These are phyloP conservation scores for Pseudeuparius sepicola DNA, from an alignment of 2,888 invertebrate genomes.

Conservation along the genomic window DNA sequence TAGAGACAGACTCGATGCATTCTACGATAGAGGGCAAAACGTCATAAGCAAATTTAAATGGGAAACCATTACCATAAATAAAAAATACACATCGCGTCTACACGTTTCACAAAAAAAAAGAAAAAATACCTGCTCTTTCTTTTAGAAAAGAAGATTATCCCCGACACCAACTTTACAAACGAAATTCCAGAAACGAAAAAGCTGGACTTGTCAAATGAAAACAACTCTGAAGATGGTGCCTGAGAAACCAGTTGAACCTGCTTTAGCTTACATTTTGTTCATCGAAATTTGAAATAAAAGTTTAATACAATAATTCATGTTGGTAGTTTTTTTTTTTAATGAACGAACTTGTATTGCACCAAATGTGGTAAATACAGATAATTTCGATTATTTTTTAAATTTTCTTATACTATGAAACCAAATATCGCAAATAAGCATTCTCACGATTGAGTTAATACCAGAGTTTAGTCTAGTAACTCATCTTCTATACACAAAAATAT, in stretches of 20 bases:
- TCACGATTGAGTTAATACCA: slow-evolving; percentile 1
- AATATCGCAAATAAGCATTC: slow-evolving; percentile 5
- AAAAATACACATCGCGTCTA: slow-evolving; percentile 5
- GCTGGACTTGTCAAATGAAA: slow-evolving; percentile 6
- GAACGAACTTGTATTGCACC: slow-evolving; percentile 6
- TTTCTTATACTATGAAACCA: slow-evolving; percentile 7
- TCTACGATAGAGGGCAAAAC: slow-evolving; percentile 11
- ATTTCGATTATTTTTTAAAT: slow-evolving; percentile 3
- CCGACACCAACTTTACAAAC: slow-evolving; percentile 11
- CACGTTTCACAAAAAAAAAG: slow-evolving; percentile 10
- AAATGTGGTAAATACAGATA: slow-evolving; percentile 10
- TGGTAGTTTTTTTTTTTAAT: slow-evolving; percentile 5
- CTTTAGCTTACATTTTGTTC: no score
- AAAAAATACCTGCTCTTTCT: slow-evolving; percentile 10
- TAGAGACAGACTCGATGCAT: slow-evolving; percentile 10
- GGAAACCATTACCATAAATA: slow-evolving; percentile 8
- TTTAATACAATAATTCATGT: neutral
- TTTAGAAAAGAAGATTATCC: slow-evolving; percentile 11
- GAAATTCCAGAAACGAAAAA: slow-evolving; percentile 9
- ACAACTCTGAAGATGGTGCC: slow-evolving; percentile 5
- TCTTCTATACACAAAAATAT: neutral
- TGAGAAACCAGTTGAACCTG: slow-evolving; percentile 7
- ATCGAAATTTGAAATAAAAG: no score
- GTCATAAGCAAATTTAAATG: slow-evolving; percentile 11
- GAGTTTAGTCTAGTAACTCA: neutral